Percentiles rank a stretch among this genome's conserved stretches.
Conservation (phyloP, 2,797 vertebrate species). For the Lates japonicus region DNA sequence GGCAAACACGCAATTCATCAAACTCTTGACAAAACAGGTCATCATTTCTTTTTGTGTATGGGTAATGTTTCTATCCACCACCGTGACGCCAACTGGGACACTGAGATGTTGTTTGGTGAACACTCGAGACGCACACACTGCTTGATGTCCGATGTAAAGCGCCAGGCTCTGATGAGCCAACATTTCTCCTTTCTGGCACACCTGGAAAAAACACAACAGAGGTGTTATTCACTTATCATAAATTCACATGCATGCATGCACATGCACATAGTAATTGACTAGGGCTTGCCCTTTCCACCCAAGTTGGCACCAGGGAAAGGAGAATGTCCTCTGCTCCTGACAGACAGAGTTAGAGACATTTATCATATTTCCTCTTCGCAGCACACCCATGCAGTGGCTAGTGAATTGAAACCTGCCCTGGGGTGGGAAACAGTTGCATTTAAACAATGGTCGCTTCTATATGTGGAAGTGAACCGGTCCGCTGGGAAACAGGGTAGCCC, state of each 20-base stretch:
- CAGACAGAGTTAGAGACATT: constrained; percentile 65
- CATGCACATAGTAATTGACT: constrained; percentile 66
- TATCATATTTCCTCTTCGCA: constrained; percentile 79
- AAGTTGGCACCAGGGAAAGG: constrained; percentile 71
- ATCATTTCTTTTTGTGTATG: constrained; percentile 1
- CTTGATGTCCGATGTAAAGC: constrained; percentile 96
- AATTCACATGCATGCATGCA: constrained; percentile 29
- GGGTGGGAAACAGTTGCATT: constrained; percentile 62
- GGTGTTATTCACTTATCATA: constrained; percentile 62
- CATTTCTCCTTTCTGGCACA: constrained; percentile 97
- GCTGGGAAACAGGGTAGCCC: constrained; percentile 65
- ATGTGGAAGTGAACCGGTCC: constrained; percentile 80
- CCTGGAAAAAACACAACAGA: constrained; percentile 80
- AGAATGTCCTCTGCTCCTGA: constrained; percentile 63
- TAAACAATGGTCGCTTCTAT: constrained; percentile 85
- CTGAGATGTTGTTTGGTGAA: constrained; percentile 98
- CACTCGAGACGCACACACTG: constrained; percentile 97
- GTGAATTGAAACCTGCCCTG: constrained; percentile 64
- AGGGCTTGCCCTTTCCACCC: constrained; percentile 67
- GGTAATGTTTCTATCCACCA: constrained; percentile 78
- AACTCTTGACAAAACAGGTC: background rate
- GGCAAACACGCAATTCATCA: background rate
- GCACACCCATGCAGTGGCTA: constrained; percentile 43
- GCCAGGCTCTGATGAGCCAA: constrained; percentile 92
- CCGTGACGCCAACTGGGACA: constrained; percentile 98